These are phyloP conservation scores for Stenchaetothrips biformis DNA, from an alignment of 2,888 invertebrate genomes.

Conservation along the genomic window DNA sequence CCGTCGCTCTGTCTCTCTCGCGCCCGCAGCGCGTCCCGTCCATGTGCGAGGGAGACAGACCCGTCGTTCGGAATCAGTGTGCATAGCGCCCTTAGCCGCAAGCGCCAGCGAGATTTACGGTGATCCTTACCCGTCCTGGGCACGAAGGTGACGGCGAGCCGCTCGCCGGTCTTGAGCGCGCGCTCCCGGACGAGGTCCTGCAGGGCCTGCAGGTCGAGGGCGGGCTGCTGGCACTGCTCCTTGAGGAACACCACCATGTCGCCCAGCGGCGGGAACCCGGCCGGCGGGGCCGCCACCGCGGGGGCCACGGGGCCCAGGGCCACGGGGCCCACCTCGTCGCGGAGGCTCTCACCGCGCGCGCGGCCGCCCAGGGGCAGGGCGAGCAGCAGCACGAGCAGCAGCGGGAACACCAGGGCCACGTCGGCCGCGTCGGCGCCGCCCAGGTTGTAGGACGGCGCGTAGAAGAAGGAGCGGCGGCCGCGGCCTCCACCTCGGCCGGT, in stretches of 20 bases:
- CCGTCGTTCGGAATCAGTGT: too few species aligned
- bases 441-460: too few species aligned
- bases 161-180: neutral
- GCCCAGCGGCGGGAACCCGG: neutral
- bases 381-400: neutral
- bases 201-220: neutral
- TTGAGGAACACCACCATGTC: conserved; percentile 22
- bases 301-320: too few species aligned
- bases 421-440: neutral
- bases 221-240: conserved; percentile 6
- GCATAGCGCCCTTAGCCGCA: neutral
- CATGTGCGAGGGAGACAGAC: too few species aligned
- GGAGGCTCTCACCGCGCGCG: neutral
- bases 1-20: neutral
- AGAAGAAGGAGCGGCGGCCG: neutral
- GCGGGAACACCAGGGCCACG: neutral
- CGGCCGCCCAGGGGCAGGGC: neutral
- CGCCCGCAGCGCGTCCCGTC: too few species aligned
- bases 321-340: too few species aligned
- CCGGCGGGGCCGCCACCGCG: neutral
- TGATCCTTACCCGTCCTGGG: neutral
- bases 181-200: neutral
- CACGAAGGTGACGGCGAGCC: neutral
- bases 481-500: neutral
- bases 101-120: neutral